Percentiles rank a stretch among this genome's conserved stretches.
phyloP scores from a whole-genome alignment of 30 jellyfish, hydroid and myxozoan species.

The Turritopsis rubra region DNA sequence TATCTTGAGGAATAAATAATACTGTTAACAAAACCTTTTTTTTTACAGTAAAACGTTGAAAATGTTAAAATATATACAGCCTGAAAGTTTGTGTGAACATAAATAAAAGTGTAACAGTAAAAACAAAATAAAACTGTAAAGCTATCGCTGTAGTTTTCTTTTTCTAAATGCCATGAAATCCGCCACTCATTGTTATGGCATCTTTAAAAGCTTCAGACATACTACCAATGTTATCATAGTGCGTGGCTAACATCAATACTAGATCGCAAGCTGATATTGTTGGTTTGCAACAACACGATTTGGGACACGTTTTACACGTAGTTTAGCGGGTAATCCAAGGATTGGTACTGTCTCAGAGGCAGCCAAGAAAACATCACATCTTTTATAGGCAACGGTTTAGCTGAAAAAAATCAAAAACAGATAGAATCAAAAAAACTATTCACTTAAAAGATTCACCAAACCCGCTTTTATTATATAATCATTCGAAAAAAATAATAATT shows the following conservation, averaged over 20 bases:
- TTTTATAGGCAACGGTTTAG: constrained; percentile 4
- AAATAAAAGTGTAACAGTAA: background rate
- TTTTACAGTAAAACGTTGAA: background rate
- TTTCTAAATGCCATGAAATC: constrained; percentile 19
- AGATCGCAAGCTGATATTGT: constrained; percentile 31
- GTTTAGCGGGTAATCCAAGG: constrained; percentile 29
- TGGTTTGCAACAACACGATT: constrained; percentile 35
- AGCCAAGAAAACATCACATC: constrained; percentile 19
- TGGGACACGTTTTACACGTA: constrained; percentile 13
- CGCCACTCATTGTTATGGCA: constrained; percentile 23
- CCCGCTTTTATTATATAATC: too few relatives aligned
- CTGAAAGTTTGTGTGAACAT: background rate
- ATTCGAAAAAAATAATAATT: too few relatives aligned
- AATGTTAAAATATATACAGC: background rate
- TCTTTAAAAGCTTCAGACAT: constrained; percentile 18
- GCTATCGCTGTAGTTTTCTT: background rate
- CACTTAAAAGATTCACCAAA: too few relatives aligned
- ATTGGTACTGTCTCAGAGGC: constrained; percentile 35
- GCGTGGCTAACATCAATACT: constrained; percentile 15
- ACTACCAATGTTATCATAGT: constrained; percentile 10
- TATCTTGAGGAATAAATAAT: background rate
- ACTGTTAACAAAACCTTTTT: background rate
- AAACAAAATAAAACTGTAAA: background rate
- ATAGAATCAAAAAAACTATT: background rate
- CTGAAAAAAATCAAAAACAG: background rate